Percentiles rank a stretch among this genome's conserved stretches.
phyloP scores from a whole-genome alignment of 2,113 vertebrate species.

The Paraplagusia blochii region DNA sequence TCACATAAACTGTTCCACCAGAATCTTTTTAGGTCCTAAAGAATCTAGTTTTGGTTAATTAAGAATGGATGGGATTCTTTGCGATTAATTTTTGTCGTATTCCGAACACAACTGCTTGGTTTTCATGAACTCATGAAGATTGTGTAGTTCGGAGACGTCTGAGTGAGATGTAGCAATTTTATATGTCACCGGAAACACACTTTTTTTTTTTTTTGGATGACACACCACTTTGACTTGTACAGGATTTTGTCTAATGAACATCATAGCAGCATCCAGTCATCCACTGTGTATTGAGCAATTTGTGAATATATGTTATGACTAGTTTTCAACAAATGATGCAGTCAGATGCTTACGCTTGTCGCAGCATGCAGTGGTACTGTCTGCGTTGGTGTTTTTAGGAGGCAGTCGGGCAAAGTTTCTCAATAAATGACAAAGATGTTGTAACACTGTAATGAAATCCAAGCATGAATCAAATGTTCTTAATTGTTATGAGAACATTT shows the following conservation, averaged over 20 bases:
- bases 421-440: constrained; percentile 1
- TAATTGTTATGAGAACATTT: not conserved
- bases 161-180: no score
- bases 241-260: constrained; percentile 1
- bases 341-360: constrained; percentile 40
- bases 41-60: no score
- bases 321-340: constrained; percentile 21
- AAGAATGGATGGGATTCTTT: no score
- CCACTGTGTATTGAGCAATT: constrained; percentile 50
- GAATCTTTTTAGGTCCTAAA: no score
- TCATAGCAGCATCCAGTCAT: constrained; percentile 22
- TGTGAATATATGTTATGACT: constrained; percentile 25
- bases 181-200: constrained; percentile 6
- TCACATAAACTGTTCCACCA: no score
- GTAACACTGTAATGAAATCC: constrained; percentile 1
- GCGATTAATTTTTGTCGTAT: no score
- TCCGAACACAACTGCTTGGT: no score
- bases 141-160: no score
- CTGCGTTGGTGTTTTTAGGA: constrained; percentile 13
- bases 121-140: no score
- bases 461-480: constrained; percentile 15
- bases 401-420: not conserved
- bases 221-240: not conserved
- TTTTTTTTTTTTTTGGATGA: no score
- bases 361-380: constrained; percentile 24